Evolutionary conservation across 2,888 invertebrate genomes (phyloP).

Genomic region (Andrena trimmerana): DNA sequence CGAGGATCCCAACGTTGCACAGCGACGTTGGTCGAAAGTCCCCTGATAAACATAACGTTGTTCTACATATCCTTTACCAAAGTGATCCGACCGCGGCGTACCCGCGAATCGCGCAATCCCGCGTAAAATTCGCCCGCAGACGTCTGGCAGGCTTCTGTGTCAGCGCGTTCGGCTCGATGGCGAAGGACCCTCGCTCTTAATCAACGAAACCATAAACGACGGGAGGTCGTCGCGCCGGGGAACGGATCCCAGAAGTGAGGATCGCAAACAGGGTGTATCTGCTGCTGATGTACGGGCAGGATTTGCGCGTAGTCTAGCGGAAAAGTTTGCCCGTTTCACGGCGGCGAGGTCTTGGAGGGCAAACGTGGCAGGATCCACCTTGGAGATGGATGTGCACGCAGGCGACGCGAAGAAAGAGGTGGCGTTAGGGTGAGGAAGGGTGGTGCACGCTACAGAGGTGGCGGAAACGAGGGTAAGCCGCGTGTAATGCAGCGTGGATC

Average conservation of each 20-base stretch:
- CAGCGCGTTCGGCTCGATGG: conserved; percentile 43
- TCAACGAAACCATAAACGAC: conserved; percentile 55
- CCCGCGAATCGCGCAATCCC: conserved; percentile 4
- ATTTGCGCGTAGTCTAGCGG: conserved; percentile 60
- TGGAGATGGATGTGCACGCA: conserved; percentile 27
- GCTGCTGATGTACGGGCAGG: conserved; percentile 4
- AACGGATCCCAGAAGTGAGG: conserved; percentile 23
- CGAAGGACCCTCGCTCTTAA: conserved; percentile 34
- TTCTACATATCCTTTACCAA: not conserved
- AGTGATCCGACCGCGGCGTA: conserved; percentile 8
- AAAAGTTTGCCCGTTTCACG: conserved; percentile 57
- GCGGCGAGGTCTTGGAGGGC: conserved; percentile 26
- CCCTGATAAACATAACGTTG: not conserved
- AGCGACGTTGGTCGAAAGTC: not conserved
- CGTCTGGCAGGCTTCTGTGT: conserved; percentile 29
- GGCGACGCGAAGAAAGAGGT: not conserved
- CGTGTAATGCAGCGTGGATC: conserved; percentile 68
- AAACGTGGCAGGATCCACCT: conserved; percentile 16
- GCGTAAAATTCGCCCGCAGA: conserved; percentile 27
- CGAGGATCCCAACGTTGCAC: too few species aligned
- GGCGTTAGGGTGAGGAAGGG: not conserved
- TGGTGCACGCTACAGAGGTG: not conserved
- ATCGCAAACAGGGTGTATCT: conserved; percentile 18
- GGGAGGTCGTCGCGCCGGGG: conserved; percentile 26
- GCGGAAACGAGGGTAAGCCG: conserved; percentile 12